Base-by-base conservation (phyloP, 2,113 vertebrate species). In the Bombycilla garrulus region DNA sequence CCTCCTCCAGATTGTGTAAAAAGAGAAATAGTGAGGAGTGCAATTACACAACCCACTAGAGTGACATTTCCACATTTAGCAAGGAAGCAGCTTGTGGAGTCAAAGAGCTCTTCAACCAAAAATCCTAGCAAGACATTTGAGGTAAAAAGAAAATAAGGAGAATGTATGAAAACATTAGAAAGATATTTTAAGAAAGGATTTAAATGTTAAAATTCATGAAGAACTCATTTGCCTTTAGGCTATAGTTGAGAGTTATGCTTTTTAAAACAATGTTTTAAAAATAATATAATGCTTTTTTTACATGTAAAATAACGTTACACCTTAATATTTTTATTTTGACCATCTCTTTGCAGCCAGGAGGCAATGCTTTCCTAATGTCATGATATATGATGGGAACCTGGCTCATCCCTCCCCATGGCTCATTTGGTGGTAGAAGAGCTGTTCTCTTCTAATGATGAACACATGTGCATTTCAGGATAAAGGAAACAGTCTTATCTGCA, bases 71-170 rank as follows among this genome's bases (percentile, higher is more conserved):
- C 58, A 86, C 42, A 56, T 58, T 85, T 66, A 36, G 62, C 18
- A 91, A 47, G 51, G 82, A 85, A 94, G 47, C 71, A 91, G 81
- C 53, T 90, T 91, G 84, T 67, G 50, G 42, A 93, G 58, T 77
- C 90, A 85, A 70, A 91, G 53, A 71, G 33, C n/a, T 15, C 57
- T 90, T 86, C 74, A 93, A 81, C 24, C 24, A 88, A 82, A 66
- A 70, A 64, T 56, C 85, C 50, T 29, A 69, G 54, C 28, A 86
- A 45, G 58, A 72, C 9, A 25, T 64, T 50, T 61, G 38, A 86
- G 40, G 47, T 83, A 73, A 88, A 90, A 88, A 38, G 23, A 77
- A 92, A 81, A 58, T 38, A 53, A 71, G 15, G 2, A 15, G 5
- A 5, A 36, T 29, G 8, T 33, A 57, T 42, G 21, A 77, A 92